A percentile compares a stretch with the other conserved stretches of the same genome.
These are phyloP conservation scores for Rhyzopertha dominica DNA, from an alignment of 1,140 invertebrate genomes.

Conservation along the genomic window DNA sequence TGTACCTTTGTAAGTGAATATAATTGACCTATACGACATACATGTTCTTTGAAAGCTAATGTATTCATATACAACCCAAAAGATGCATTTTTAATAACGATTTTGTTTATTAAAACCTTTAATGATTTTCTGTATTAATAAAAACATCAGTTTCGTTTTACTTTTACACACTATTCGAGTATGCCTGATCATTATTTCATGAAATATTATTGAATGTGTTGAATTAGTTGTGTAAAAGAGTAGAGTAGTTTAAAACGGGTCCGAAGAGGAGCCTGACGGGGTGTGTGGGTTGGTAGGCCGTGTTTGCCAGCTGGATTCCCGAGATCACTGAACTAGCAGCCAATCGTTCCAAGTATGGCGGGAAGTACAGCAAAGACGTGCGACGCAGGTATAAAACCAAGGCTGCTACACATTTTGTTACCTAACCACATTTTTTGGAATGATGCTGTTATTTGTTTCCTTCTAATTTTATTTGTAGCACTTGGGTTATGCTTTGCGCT, in stretches of 20 bases:
- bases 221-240: no score
- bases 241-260: conserved; percentile 22
- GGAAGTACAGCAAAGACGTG: conserved; percentile 94
- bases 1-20: no score
- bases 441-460: conserved; percentile 30
- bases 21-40: no score
- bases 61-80: no score
- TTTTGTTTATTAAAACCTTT: no score
- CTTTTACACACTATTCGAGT: no score
- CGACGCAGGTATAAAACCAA: conserved; percentile 83
- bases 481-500: conserved; percentile 41
- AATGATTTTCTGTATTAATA: no score
- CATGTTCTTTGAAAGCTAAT: no score
- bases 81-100: no score
- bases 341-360: conserved; percentile 96
- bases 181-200: no score
- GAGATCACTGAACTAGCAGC: conserved; percentile 98
- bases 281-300: conserved; percentile 72
- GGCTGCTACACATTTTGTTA: conserved; percentile 19
- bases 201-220: no score
- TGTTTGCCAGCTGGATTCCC: conserved; percentile 99
- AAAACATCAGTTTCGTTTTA: no score
- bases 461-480: conserved; percentile 35
- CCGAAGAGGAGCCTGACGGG: conserved; percentile 44
- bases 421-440: conserved; percentile 22